A percentile compares a stretch with the other conserved stretches of the same genome.
phyloP scores from a whole-genome alignment of 2,888 invertebrate species.

The Polymixis lichenea region DNA sequence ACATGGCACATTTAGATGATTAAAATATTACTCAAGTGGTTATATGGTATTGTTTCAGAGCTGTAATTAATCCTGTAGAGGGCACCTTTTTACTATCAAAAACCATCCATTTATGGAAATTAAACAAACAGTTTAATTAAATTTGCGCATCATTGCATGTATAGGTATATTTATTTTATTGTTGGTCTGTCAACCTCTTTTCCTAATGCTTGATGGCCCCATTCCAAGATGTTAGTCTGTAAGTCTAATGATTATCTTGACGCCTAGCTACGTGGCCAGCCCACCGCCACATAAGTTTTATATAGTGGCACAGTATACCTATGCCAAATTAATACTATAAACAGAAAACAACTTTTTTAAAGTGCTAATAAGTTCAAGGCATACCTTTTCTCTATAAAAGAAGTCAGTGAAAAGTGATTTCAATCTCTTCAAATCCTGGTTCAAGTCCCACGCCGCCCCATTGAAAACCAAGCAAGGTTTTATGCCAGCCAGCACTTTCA shows the following conservation, averaged over 20 bases:
- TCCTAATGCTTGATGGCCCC: too few relatives aligned
- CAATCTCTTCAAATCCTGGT: slow-evolving; percentile 94
- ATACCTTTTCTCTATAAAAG: slow-evolving; percentile 95
- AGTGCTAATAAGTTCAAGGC: background rate
- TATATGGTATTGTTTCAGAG: background rate
- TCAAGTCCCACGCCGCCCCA: slow-evolving; percentile 97
- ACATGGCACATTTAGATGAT: background rate
- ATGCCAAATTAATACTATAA: background rate
- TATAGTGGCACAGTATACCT: too few relatives aligned
- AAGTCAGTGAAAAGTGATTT: slow-evolving; percentile 97
- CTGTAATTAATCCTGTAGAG: background rate
- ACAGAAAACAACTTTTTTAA: background rate
- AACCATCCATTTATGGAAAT: background rate
- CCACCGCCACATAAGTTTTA: too few relatives aligned
- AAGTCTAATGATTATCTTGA: too few relatives aligned
- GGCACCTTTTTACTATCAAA: background rate
- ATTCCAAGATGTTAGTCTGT: too few relatives aligned
- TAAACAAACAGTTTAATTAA: background rate
- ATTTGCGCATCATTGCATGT: background rate
- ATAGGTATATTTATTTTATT: background rate
- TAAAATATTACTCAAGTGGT: background rate
- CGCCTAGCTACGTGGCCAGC: too few relatives aligned
- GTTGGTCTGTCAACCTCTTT: background rate
- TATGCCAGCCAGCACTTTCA: slow-evolving; percentile 94
- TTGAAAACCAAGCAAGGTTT: slow-evolving; percentile 98